A percentile compares a stretch with the other conserved stretches of the same genome.
These are phyloP conservation scores for Parauchenoglanis ngamensis DNA, from an alignment of 2,797 vertebrate species.

Conservation along the genomic window DNA sequence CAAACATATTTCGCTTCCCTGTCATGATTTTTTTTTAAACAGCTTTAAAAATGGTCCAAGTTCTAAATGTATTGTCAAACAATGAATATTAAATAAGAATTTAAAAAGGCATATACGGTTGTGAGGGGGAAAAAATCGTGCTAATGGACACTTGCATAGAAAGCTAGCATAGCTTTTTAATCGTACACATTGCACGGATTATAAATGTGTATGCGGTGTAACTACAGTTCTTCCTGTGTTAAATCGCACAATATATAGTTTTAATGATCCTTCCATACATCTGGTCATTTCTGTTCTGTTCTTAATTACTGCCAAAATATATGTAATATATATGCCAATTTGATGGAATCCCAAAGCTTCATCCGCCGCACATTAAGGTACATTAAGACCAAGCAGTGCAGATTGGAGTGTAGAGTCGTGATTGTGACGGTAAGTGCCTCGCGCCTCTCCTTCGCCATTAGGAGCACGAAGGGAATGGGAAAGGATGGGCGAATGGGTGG, in stretches of 20 bases:
- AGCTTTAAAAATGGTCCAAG: not conserved
- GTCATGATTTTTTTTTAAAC: not conserved
- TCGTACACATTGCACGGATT: not conserved
- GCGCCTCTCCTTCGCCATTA: conserved; percentile 39
- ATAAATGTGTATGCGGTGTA: not conserved
- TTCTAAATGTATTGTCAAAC: not conserved
- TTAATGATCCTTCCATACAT: conserved; percentile 18
- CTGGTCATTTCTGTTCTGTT: conserved; percentile 26
- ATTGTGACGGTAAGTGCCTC: conserved; percentile 37
- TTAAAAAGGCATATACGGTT: too few species aligned
- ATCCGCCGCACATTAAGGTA: conserved; percentile 26
- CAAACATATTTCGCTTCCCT: not conserved
- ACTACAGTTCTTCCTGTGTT: conserved; percentile 5
- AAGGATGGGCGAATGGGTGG: conserved; percentile 66
- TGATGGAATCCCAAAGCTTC: conserved; percentile 36
- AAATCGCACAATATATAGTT: conserved; percentile 21
- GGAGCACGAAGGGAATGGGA: conserved; percentile 29
- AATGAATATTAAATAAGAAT: not conserved
- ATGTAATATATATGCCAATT: conserved; percentile 20
- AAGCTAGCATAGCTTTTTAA: not conserved
- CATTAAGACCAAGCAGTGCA: conserved; percentile 33
- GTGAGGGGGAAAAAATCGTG: not conserved
- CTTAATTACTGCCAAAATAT: conserved; percentile 20
- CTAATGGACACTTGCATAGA: not conserved
- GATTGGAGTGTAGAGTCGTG: conserved; percentile 33